Conservation (phyloP, 2,888 invertebrate species). For the Epistrophe eligans region DNA sequence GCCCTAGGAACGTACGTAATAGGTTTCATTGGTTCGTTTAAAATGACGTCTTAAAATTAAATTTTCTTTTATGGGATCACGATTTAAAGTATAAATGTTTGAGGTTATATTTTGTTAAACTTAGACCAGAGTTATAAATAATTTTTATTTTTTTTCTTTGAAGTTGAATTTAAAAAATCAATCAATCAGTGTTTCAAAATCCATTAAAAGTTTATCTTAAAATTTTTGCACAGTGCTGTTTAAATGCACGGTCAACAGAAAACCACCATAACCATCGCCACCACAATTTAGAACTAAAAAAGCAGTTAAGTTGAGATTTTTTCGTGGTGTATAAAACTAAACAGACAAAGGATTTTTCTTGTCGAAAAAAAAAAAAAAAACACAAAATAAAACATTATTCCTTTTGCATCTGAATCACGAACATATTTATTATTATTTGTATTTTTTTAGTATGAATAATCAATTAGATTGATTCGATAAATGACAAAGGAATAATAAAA, state of each 20-base stretch:
- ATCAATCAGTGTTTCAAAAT: too few species aligned
- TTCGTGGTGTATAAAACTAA: neutral
- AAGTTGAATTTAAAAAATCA: too few species aligned
- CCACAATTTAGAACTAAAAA: too few species aligned
- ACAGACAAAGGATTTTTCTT: conserved; percentile 25
- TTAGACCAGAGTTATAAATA: too few species aligned
- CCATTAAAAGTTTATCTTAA: neutral
- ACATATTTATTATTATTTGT: neutral
- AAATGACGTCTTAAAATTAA: too few species aligned
- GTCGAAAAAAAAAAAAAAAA: neutral
- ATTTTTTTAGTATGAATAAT: conserved; percentile 10
- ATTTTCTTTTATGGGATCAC: too few species aligned
- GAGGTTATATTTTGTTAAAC: too few species aligned
- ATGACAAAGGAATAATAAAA: conserved; percentile 16
- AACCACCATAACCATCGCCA: neutral
- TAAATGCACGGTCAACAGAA: neutral
- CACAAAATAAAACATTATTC: neutral
- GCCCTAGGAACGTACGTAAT: too few species aligned
- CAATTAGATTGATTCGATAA: conserved; percentile 44
- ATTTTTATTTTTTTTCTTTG: too few species aligned
- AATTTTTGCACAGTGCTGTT: neutral
- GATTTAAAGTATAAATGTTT: too few species aligned
- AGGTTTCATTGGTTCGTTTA: too few species aligned
- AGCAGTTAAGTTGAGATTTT: neutral
- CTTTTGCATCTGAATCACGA: conserved; percentile 15